Evolutionary conservation across 2,797 vertebrate species (phyloP).

Genomic region (Macroramphosus scolopax): DNA sequence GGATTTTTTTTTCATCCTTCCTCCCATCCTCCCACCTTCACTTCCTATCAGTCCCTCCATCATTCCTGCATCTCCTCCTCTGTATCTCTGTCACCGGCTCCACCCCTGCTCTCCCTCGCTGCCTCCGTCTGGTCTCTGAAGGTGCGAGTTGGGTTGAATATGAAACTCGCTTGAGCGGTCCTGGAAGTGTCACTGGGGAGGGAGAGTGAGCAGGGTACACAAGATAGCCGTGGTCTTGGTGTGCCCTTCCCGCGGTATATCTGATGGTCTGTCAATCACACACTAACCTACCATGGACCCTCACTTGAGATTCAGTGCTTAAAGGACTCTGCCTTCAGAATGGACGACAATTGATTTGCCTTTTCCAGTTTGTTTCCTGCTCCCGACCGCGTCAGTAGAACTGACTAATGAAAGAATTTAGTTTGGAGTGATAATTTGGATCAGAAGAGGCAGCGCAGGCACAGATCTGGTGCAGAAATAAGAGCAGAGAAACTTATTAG

Average conservation of each 20-base stretch:
- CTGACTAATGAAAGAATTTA: slow-evolving; percentile 31
- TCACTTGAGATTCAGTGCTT: slow-evolving; percentile 24
- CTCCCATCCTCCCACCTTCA: not conserved
- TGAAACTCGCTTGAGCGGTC: slow-evolving; percentile 33
- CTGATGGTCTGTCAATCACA: slow-evolving; percentile 67
- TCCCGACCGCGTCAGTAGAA: slow-evolving; percentile 14
- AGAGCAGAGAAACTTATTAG: slow-evolving; percentile 3
- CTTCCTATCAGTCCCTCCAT: slow-evolving; percentile 24
- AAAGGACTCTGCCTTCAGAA: slow-evolving; percentile 4
- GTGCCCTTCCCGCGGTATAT: slow-evolving; percentile 48
- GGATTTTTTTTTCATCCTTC: slow-evolving; percentile 34
- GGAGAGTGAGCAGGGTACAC: slow-evolving; percentile 30
- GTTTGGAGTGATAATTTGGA: slow-evolving; percentile 38
- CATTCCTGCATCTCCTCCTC: slow-evolving; percentile 14
- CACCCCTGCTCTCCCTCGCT: slow-evolving; percentile 5
- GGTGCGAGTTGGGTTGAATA: slow-evolving; percentile 26
- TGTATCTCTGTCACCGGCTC: not conserved
- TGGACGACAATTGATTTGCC: not conserved
- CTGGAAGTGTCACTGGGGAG: slow-evolving; percentile 40
- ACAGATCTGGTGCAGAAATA: slow-evolving; percentile 10
- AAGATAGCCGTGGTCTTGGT: slow-evolving; percentile 56
- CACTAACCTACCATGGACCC: slow-evolving; percentile 25
- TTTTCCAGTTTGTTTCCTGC: not conserved
- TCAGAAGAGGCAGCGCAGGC: slow-evolving; percentile 11
- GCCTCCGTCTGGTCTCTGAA: slow-evolving; percentile 2